phyloP scores from a whole-genome alignment of 2,888 invertebrate genomes.

The Drosophila formosana region DNA sequence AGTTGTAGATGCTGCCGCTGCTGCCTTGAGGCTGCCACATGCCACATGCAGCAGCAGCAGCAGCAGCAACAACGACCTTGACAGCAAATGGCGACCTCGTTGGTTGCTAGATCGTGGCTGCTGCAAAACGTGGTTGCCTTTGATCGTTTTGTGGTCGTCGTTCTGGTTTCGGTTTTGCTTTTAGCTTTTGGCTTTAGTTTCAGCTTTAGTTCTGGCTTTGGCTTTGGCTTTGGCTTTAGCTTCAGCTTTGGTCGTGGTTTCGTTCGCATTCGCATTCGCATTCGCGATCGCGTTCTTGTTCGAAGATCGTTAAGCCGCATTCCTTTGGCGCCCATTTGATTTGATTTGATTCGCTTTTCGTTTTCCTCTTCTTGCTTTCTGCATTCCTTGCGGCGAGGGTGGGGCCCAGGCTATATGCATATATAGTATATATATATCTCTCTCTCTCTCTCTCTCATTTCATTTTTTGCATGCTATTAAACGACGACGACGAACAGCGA shows the following conservation, averaged over 20 bases:
- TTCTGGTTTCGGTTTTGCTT: constrained; percentile 15
- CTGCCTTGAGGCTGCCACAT: no score
- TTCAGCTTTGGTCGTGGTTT: constrained; percentile 24
- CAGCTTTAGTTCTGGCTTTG: not conserved
- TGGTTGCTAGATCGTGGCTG: constrained; percentile 50
- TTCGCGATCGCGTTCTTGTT: constrained; percentile 8
- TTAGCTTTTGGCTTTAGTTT: constrained; percentile 8
- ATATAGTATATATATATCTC: not conserved
- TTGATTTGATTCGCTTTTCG: constrained; percentile 56
- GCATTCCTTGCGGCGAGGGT: constrained; percentile 39
- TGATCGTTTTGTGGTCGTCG: constrained; percentile 30
- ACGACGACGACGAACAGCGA: not conserved
- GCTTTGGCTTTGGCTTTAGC: constrained; percentile 16
- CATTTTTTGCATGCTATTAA: constrained; percentile 23
- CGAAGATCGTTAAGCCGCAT: constrained; percentile 51
- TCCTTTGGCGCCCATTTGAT: constrained; percentile 70
- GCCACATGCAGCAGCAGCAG: no score
- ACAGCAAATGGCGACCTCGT: constrained; percentile 59
- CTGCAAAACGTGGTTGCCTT: constrained; percentile 20
- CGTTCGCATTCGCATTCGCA: not conserved
- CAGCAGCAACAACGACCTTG: constrained; percentile 57
- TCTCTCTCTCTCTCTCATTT: not conserved
- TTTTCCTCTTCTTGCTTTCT: constrained; percentile 29
- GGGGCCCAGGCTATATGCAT: constrained; percentile 17
- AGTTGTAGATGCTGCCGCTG: constrained; percentile 13